Evolutionary conservation across 2,888 invertebrate species (phyloP), one percentile per base, ranked within the genome.

Genomic region (Drosophila crucigera): DNA sequence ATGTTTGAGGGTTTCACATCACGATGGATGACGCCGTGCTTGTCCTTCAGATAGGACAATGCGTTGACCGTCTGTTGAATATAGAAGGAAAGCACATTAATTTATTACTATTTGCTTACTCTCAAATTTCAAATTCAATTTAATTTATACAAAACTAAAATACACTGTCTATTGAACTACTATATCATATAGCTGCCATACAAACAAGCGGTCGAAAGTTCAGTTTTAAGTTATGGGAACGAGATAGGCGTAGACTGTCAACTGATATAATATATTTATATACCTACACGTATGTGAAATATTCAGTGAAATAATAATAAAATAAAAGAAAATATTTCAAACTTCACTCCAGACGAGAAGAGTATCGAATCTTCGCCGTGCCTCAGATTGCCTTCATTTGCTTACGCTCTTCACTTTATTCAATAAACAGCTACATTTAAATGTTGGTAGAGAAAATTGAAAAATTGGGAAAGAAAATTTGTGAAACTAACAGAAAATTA

Each of bases 1-100:
- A 99, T 99, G 94, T 99, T 99, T 89, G 99, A 99, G 56, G 99
- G 99, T 93, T 99, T 99, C 63, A 99, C 98, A 94, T 99, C 99
- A 93, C 99, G 96, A 94, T 99, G 99, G 92, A 99, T 99, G 71
- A 99, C 98, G 73, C 98, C 98, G 92, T 99, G 99, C 79, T 95
- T 96, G 94, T 99, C 98, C 94, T 99, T 99, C 89, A 99, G 95
- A 95, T 99, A 99, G 91, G 99, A 96, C 81, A 99, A 95, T 19
- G 99, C 99, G 93, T 97, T 98, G 63, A 99, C 97, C 80, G 98
- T 98, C 97, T 98, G 93, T 19, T 91, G 62, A 75, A 55, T 28
- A 22, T 6, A 4, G 11, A 22, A 10, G 11, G n/a, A 10, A n/a
- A 3, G n/a, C 16, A 25, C 14, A 43, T 53, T 5, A 19, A 28